Evolutionary conservation across 2,888 invertebrate species (phyloP), one percentile per base, ranked within the genome.

Genomic region (Tetragonula carbonaria): DNA sequence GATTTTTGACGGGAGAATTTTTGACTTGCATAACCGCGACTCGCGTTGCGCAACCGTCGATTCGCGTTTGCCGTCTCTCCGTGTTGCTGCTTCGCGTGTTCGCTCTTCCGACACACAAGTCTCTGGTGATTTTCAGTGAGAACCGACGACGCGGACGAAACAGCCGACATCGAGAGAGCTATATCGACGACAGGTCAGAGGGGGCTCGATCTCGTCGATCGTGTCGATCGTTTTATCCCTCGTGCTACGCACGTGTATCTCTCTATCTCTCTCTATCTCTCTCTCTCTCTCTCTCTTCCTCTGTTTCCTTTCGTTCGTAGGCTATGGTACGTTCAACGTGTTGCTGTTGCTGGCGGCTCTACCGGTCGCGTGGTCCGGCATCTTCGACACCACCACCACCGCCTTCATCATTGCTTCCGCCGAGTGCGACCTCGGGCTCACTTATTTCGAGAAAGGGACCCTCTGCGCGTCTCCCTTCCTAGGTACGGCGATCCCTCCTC

Each of bases 341-440:
- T 91, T 96, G 78, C 94, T 97, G 74, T 92, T 97, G 87, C 88
- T 96, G 88, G 95, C 96, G 81, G 90, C 92, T 6, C 93, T 97
- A 72, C 96, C 97, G 0, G 96, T 96, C 59, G 96, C 96, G 91
- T 96, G 96, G 95, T 96, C 97, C 14, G 95, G 96, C 14, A 96
- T 97, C 38, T 97, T 97, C 83, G 97, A 97, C 91, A 96, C 97
- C 81, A 96, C 97, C 74, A 96, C 97, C 3, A 96, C 96, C 90
- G 96, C 97, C 0, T 97, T 96, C 92, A 96, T 97, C 89, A 95
- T 97, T 92, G 97, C 97, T 0, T 96, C 96, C 57, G 97, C 97
- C 0, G 96, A 97, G 93, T 97, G 97, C 90, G 97, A 97, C 91
- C 96, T 98, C 90, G 94, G 96, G 57, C 95, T 97, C 65, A 96